These are phyloP conservation scores for Dunckerocampus dactyliophorus DNA, from an alignment of 2,113 vertebrate genomes.

Conservation along the genomic window DNA sequence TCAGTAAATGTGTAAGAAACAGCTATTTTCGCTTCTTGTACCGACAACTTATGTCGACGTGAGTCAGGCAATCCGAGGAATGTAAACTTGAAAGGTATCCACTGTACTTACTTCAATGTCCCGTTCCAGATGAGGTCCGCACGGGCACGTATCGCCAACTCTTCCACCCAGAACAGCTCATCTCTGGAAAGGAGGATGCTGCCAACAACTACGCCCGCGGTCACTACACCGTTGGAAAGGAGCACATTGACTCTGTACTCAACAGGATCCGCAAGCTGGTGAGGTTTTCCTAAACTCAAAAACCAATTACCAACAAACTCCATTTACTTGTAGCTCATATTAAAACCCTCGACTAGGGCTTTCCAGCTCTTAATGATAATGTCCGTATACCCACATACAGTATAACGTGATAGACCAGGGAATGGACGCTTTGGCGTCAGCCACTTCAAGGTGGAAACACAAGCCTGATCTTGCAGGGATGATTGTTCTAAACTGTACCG, in stretches of 20 bases:
- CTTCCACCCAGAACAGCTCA: constrained; percentile 67
- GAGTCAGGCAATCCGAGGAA: no score
- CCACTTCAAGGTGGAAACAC: neutral
- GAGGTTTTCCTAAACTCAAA: neutral
- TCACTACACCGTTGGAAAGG: constrained; percentile 66
- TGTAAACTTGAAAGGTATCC: no score
- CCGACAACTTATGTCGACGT: no score
- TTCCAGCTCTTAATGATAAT: no score
- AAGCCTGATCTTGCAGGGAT: neutral
- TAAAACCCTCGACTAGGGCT: neutral
- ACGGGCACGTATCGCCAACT: constrained; percentile 58
- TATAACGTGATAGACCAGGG: no score
- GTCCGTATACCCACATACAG: no score
- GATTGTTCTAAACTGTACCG: no score
- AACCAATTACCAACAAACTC: neutral
- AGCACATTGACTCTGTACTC: constrained; percentile 61
- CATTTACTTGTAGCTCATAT: neutral
- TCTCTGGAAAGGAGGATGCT: constrained; percentile 66
- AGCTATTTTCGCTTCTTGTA: no score
- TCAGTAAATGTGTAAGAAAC: no score
- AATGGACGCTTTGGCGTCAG: no score
- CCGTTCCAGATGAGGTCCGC: constrained; percentile 57
- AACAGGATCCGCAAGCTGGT: constrained; percentile 67
- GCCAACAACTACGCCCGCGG: constrained; percentile 69
- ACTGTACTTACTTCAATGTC: neutral